Evolutionary conservation across 2,113 vertebrate genomes (phyloP).

Genomic region (Ceratotherium simum): DNA sequence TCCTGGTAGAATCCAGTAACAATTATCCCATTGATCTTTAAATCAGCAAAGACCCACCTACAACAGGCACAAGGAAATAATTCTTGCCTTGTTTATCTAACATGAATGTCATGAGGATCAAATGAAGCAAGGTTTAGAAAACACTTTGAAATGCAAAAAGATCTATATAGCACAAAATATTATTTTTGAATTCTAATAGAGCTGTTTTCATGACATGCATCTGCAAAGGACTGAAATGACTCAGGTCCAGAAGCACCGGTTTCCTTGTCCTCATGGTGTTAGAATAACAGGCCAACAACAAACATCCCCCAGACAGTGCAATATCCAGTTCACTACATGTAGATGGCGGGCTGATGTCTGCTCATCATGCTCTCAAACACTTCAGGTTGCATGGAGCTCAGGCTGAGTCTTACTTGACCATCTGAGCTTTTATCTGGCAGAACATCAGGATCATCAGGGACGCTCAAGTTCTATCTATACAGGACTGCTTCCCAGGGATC

Average conservation of each 20-base stretch:
- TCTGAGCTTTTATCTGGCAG: too few relatives aligned
- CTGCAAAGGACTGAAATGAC: neutral
- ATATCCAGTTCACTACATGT: too few relatives aligned
- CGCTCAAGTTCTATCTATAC: accelerated
- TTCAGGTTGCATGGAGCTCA: too few relatives aligned
- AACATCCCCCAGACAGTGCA: accelerated
- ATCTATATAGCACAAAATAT: too few relatives aligned
- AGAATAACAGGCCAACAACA: neutral
- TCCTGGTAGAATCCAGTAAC: neutral
- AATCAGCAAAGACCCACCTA: neutral
- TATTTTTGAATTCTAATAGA: neutral
- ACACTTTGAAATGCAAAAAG: neutral
- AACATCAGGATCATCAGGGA: neutral
- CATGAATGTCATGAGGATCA: neutral
- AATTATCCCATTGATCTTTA: neutral
- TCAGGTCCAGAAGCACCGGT: neutral
- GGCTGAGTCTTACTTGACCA: neutral
- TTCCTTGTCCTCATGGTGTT: neutral
- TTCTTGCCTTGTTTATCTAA: neutral
- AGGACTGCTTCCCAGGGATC: neutral
- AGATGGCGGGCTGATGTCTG: accelerated
- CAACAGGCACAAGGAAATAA: neutral
- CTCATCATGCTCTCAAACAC: too few relatives aligned
- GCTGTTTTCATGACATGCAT: neutral
- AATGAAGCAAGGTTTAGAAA: neutral